Evolutionary conservation across 2,888 invertebrate genomes (phyloP).

Genomic region (Ichneumoninae sp.): DNA sequence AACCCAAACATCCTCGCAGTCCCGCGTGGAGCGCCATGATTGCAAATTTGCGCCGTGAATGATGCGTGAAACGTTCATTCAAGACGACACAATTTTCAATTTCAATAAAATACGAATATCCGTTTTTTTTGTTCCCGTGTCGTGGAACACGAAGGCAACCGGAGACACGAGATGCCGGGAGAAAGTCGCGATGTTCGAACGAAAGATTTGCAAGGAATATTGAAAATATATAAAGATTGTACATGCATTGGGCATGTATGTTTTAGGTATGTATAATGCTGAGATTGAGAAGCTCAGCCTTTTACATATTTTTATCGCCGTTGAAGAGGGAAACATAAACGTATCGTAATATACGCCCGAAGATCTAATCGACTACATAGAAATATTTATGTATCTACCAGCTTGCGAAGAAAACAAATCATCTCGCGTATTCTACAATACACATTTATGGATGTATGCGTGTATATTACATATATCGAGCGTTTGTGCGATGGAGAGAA

Average conservation of each 20-base stretch:
- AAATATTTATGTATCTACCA: constrained; percentile 63
- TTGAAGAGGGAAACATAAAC: constrained; percentile 64
- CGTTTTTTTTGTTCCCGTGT: neutral
- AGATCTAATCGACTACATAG: constrained; percentile 67
- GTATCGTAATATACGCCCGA: constrained; percentile 70
- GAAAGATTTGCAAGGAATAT: constrained; percentile 37
- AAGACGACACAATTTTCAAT: neutral
- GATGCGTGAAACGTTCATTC: constrained; percentile 53
- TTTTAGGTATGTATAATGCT: constrained; percentile 42
- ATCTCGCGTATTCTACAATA: constrained; percentile 64
- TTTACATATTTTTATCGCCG: constrained; percentile 74
- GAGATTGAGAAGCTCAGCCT: constrained; percentile 67
- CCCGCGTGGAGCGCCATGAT: neutral
- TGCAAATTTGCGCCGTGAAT: constrained; percentile 7
- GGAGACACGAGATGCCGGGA: neutral
- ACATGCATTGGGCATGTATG: constrained; percentile 40
- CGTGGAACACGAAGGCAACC: constrained; percentile 41
- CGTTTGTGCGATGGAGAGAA: constrained; percentile 37
- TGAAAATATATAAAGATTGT: constrained; percentile 31
- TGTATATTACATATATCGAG: constrained; percentile 43
- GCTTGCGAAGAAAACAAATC: constrained; percentile 50
- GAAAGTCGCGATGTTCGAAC: constrained; percentile 37
- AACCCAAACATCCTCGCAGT: constrained; percentile 7
- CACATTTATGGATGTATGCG: constrained; percentile 47
- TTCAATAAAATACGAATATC: constrained; percentile 26